A percentile compares a stretch with the other conserved stretches of the same genome.
Evolutionary conservation across 2,888 invertebrate species (phyloP).

Genomic region (Diplolepis rosae): DNA sequence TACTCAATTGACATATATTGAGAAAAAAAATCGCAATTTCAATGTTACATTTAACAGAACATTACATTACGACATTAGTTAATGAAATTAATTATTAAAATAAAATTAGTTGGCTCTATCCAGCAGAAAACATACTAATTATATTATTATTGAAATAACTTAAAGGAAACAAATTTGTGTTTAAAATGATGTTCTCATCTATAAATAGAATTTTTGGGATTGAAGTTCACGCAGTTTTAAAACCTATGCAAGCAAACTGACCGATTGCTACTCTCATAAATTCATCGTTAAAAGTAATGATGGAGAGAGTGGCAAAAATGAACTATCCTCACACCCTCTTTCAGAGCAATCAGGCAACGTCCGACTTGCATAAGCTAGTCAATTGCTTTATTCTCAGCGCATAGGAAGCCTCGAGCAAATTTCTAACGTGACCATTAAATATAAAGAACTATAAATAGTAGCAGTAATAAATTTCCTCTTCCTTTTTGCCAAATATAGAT

Average conservation of each 20-base stretch:
- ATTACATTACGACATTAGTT: too few species aligned
- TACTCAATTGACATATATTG: not conserved
- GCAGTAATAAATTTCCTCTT: not conserved
- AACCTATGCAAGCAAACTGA: slow-evolving; percentile 27
- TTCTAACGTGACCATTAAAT: not conserved
- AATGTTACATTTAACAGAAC: not conserved
- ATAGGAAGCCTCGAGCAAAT: slow-evolving; percentile 3
- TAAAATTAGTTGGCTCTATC: too few species aligned
- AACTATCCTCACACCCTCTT: slow-evolving; percentile 27
- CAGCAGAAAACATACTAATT: too few species aligned
- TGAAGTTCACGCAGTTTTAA: slow-evolving; percentile 3
- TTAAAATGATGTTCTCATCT: too few species aligned
- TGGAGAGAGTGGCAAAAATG: slow-evolving; percentile 49
- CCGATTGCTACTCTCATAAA: slow-evolving; percentile 45
- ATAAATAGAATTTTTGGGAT: not conserved
- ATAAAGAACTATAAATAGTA: not conserved
- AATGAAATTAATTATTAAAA: too few species aligned
- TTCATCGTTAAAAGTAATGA: slow-evolving; percentile 56
- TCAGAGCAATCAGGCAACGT: slow-evolving; percentile 36
- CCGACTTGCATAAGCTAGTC: slow-evolving; percentile 53
- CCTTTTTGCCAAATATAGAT: not conserved
- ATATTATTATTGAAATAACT: too few species aligned
- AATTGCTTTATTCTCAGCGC: slow-evolving; percentile 53
- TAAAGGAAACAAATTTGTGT: too few species aligned
- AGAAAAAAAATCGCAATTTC: not conserved